Base-by-base conservation (phyloP, 2,113 vertebrate genomes). In the Thinocorus orbignyianus region DNA sequence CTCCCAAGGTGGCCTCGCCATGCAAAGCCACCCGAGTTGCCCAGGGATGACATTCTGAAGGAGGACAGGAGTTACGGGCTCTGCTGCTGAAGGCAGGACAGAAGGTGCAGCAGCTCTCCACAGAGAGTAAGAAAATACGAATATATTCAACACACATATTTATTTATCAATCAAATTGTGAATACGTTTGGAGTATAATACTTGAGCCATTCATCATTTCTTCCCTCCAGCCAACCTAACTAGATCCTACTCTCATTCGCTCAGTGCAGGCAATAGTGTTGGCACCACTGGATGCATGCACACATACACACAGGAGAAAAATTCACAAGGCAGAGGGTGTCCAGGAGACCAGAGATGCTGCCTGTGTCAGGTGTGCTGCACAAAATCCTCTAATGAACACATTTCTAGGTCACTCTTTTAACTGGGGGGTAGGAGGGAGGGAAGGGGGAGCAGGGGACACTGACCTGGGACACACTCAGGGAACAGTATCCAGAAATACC, bases 381-480 rank as follows among this genome's bases (percentile, higher is more conserved):
- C 4, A 23, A 62, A 91, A 77, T 42, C 92, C 90, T 96, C 73
- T n/a, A 79, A 64, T 3, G 44, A 30, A 79, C 72, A 46, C 44
- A 65, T 95, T 96, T 97, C 93, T 96, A 93, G 97, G 96, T 97
- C 97, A 95, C 57, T 60, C 52, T 68, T 73, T 35, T 41, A 55
- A 80, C 11, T 30, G 6, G 31, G 58, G n/a, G 41, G 37, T 17
- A 65, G 48, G 39, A 37, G 41, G 62, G 54, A 37, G 14, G 44
- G 49, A 41, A 71, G 5, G 41, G 68, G 44, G 52, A 69, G 11
- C 30, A 68, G 68, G 35, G 54, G 28, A 80, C 79, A 77, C 44
- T 1, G 5, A 15, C 52, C 33, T 13, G 33, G 31, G 71, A 41
- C 48, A 24, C 51, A 84, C 46, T 57, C 7, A 3, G 28, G 24